phyloP scores from a whole-genome alignment of 2,797 vertebrate genomes.

The Acanthis flammea region DNA sequence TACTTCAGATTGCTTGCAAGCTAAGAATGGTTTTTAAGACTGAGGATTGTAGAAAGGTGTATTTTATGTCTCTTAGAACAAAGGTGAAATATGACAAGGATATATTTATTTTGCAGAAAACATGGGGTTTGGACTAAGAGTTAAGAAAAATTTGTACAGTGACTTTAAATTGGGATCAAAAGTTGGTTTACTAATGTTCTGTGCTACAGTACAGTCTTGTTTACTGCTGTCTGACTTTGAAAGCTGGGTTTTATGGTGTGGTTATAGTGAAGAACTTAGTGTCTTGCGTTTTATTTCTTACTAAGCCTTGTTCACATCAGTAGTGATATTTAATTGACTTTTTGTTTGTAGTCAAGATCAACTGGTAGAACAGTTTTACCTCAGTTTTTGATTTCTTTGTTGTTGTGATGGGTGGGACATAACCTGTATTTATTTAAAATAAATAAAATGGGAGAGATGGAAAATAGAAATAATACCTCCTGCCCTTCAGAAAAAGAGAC shows the following conservation, averaged over 20 bases:
- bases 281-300: constrained; percentile 15
- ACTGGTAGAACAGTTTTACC: constrained; percentile 77
- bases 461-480: constrained; percentile 9
- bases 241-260: constrained; percentile 31
- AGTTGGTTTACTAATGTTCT: constrained; percentile 37
- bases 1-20: background rate
- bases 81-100: constrained; percentile 4
- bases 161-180: constrained; percentile 59
- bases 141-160: constrained; percentile 16
- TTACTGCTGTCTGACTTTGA: constrained; percentile 58
- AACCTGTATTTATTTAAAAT: constrained; percentile 21
- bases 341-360: constrained; percentile 49
- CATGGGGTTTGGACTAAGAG: background rate
- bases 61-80: background rate
- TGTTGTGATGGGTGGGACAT: constrained; percentile 8
- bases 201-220: constrained; percentile 66
- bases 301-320: constrained; percentile 26
- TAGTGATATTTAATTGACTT: constrained; percentile 60
- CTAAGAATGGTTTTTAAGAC: background rate
- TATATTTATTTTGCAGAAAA: background rate
- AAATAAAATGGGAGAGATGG: background rate
- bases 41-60: background rate
- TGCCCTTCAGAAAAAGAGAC: constrained; percentile 25
- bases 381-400: constrained; percentile 69
- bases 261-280: constrained; percentile 48